Base-by-base conservation (phyloP, 2,797 vertebrate species). In the Danio kyathit region DNA sequence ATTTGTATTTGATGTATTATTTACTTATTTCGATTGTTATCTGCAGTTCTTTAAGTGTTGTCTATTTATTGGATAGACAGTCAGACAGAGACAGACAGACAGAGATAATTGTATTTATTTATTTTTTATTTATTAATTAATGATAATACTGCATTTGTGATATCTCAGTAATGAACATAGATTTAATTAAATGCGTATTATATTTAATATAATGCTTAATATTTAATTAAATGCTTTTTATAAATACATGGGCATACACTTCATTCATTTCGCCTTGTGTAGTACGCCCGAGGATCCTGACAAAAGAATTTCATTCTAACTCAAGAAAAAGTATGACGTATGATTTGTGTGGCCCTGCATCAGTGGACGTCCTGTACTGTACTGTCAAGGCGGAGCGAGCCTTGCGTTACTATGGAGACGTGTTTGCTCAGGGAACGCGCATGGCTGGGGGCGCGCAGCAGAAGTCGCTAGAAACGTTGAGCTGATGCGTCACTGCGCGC, bases 381-480 rank as follows among this genome's bases (percentile, higher is more conserved):
- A 52, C 14, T 43, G 8, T 40, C 2, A 7, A 81, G 60, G 69
- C 51, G 67, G 61, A 66, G 65, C 43, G 10, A 14, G 16, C 8
- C 7, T 1, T 52, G 12, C 29, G 81, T 85, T 85, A 54, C 83
- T 59, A 86, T 79, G 49, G 83, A 70, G 52, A 86, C 83, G 52
- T 3, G 16, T 61, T 16, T 21, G 17, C 41, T 29, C 14, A n/a
- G 72, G 73, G 70, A 11, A 60, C 83, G 75, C 79, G 74, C 81
- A 13, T 16, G 17, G 60, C 17, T 41, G 56, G 38, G 77, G 41
- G 41, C 81, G 81, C 70, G 82, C 54, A 60, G 56, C 83, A 52
- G 83, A 87, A 85, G 79, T 82, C 77, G 81, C 88, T 82, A 87
- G 84, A 87, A 89, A 79, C 82, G 44, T 41, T 76, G 52, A 70